A percentile compares a stretch with the other conserved stretches of the same genome.
These are phyloP conservation scores for Heteronetta atricapilla DNA, from an alignment of 2,113 vertebrate genomes.

Conservation along the genomic window DNA sequence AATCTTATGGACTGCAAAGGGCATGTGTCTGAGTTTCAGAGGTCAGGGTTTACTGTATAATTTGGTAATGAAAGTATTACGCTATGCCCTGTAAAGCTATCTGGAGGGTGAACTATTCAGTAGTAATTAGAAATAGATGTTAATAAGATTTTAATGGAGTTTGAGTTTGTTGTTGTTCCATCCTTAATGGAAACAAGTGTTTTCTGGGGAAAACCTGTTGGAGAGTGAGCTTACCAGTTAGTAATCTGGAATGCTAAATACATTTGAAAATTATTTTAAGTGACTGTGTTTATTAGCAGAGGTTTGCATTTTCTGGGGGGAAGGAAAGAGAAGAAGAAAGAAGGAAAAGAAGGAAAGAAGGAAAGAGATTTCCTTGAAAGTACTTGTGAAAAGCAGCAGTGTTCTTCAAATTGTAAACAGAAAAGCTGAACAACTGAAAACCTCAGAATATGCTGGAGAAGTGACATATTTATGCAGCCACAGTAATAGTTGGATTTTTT, in stretches of 20 bases:
- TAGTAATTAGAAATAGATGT: neutral
- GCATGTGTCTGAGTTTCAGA: neutral
- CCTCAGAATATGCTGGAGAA: neutral
- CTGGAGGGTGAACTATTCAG: conserved; percentile 2
- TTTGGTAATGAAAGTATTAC: neutral
- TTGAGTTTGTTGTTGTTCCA: neutral
- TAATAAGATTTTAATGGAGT: neutral
- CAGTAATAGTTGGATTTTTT: neutral
- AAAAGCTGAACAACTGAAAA: neutral
- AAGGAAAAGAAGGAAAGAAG: too few relatives aligned
- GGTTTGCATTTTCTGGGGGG: neutral
- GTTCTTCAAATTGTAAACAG: neutral
- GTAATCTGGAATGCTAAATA: neutral
- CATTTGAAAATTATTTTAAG: neutral
- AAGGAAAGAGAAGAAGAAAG: too few relatives aligned
- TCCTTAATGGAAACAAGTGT: neutral
- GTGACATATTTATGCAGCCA: neutral
- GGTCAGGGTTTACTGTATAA: neutral
- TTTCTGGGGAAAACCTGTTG: neutral
- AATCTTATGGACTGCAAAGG: neutral
- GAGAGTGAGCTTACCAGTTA: neutral
- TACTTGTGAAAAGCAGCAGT: neutral
- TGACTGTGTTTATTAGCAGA: neutral
- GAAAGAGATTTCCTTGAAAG: neutral
- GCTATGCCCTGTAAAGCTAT: neutral